Percentiles rank a stretch among this genome's conserved stretches.
Evolutionary conservation across 2,113 vertebrate species (phyloP).

Genomic region (Ameiurus melas): DNA sequence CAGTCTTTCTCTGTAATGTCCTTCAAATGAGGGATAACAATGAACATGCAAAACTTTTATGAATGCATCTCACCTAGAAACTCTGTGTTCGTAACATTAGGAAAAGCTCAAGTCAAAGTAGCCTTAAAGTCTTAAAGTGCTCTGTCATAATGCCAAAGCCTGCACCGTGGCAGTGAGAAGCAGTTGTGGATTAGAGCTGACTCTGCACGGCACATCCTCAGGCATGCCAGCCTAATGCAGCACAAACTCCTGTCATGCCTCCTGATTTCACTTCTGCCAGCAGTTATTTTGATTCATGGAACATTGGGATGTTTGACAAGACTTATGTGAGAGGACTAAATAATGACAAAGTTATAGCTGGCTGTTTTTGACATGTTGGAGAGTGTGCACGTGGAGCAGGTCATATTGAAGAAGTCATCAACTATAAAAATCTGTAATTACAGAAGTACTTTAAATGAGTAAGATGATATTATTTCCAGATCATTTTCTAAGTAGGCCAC

Average conservation of each 20-base stretch:
- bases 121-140: conserved; percentile 9
- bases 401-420: not conserved
- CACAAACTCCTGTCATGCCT: conserved; percentile 44
- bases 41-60: not conserved
- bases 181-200: conserved; percentile 37
- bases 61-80: conserved; percentile 1
- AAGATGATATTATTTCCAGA: not conserved
- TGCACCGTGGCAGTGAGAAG: not conserved
- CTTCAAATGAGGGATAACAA: not conserved
- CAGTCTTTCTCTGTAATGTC: not conserved
- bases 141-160: conserved; percentile 15
- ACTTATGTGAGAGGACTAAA: conserved; percentile 5
- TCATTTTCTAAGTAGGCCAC: not conserved
- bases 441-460: not conserved
- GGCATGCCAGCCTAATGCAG: conserved; percentile 33
- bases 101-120: conserved; percentile 13
- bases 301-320: conserved; percentile 36
- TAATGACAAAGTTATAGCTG: conserved; percentile 23
- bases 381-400: not conserved
- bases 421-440: not conserved
- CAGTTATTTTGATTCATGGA: conserved; percentile 48
- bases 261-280: conserved; percentile 27
- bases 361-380: conserved; percentile 11
- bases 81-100: not conserved
- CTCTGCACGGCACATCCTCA: conserved; percentile 34